Base-by-base conservation (phyloP, 2,888 invertebrate genomes). In the Cenopis cana region DNA sequence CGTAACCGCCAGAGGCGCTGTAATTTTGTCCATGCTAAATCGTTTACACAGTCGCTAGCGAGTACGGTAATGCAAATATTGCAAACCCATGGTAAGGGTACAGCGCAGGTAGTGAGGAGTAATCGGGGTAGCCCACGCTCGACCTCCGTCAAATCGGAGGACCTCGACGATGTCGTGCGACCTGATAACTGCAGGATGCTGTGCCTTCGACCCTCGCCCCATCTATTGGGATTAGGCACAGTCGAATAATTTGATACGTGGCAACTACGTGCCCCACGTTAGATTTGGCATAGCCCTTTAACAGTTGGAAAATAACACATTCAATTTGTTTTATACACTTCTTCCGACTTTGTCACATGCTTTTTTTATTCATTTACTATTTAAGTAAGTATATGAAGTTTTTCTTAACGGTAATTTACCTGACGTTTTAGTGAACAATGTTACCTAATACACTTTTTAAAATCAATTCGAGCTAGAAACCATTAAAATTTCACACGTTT, bases 141-240 rank as follows among this genome's bases (percentile, higher is more conserved):
- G 86, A 91, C 91, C 91, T 88, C 84, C 86, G 84, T 92, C 91
- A 91, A 84, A 87, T 85, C 82, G 83, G 81, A 86, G 84, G 83
- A 85, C 86, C 86, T 83, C 82, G 85, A 79, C 84, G 84, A 82
- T 89, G 86, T 89, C 88, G 83, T 79, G 70, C 77, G 73, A 75
- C 78, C 78, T 78, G 89, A 89, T 89, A 89, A 84, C 85, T 82
- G 67, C 67, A 73, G 49, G 46, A 62, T 56, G 18, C 66, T 50
- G 59, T 38, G 56, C 73, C 66, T 69, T 66, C 60, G 29, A 66
- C 54, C 70, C 60, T 57, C 49, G 18, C 56, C n/a, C 56, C 62
- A 41, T 24, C 66, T 61, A 66, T 71, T 66, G 65, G 65, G 59
- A 52, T 59, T 70, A 70, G 55, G 46, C 55, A 65, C 55, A 54